Percentiles rank a stretch among this genome's conserved stretches.
Evolutionary conservation across 2,797 vertebrate genomes (phyloP).

Genomic region (Mus spretus): DNA sequence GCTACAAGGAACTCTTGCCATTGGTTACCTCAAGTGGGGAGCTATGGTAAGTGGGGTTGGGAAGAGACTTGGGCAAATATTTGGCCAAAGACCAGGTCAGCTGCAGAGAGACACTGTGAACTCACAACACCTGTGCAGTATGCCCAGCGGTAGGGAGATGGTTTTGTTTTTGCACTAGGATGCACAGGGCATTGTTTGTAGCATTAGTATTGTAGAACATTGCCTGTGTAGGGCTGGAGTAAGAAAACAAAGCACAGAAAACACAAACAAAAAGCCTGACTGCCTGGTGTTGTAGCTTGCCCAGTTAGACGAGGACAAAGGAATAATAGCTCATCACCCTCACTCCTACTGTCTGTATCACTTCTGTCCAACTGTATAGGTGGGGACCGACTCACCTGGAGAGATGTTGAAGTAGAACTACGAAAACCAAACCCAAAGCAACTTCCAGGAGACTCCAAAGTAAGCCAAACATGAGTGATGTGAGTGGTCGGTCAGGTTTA

Average conservation of each 20-base stretch:
- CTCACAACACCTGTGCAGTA: rapidly evolving
- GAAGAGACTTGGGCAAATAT: background rate
- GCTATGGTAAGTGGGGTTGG: background rate
- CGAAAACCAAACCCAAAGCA: background rate
- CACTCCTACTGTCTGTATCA: background rate
- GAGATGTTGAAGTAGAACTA: background rate
- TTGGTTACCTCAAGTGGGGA: background rate
- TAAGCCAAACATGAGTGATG: background rate
- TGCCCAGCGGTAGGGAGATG: background rate
- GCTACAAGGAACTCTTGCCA: background rate
- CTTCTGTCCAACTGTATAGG: background rate
- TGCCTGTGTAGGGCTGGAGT: no score
- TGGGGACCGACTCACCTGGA: background rate
- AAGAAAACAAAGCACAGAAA: background rate
- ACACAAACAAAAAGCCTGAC: background rate
- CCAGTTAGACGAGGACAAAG: background rate
- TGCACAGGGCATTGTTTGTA: background rate
- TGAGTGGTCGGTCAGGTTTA: background rate
- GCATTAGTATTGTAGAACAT: background rate
- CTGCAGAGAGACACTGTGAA: background rate
- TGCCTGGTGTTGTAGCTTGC: rapidly evolving
- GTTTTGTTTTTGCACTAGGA: background rate
- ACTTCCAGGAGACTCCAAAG: background rate
- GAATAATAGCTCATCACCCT: no score
- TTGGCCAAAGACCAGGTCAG: background rate